Conservation (phyloP, 1,140 invertebrate genomes). For the Drosophila baimaii region DNA sequence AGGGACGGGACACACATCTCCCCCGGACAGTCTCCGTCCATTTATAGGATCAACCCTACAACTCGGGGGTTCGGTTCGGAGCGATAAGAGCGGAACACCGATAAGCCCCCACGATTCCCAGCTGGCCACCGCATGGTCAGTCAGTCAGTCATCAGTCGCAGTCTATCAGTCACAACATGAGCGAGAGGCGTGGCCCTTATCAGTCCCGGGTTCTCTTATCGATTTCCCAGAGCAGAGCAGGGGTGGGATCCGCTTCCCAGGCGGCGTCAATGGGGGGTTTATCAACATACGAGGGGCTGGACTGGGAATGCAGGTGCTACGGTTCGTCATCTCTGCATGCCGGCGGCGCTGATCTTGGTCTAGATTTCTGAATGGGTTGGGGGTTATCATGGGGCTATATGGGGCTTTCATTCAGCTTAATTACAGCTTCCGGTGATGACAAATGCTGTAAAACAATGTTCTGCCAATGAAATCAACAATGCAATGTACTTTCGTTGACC, state of each 20-base stretch:
- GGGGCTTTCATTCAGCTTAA: constrained; percentile 24
- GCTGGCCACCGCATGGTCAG: constrained; percentile 59
- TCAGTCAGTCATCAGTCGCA: constrained; percentile 28
- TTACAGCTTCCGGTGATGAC: constrained; percentile 23
- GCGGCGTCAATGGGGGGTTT: constrained; percentile 52
- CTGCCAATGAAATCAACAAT: not conserved
- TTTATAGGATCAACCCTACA: constrained; percentile 52
- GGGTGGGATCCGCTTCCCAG: constrained; percentile 27
- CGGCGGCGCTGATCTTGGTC: constrained; percentile 29
- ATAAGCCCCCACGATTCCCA: constrained; percentile 57
- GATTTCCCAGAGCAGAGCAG: not conserved
- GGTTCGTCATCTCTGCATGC: constrained; percentile 41
- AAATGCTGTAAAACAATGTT: not conserved
- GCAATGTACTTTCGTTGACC: not conserved
- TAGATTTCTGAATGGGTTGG: constrained; percentile 29
- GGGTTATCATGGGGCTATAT: constrained; percentile 36
- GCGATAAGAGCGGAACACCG: constrained; percentile 30
- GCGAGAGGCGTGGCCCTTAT: constrained; percentile 46
- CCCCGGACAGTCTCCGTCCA: constrained; percentile 45
- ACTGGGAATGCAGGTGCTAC: constrained; percentile 46
- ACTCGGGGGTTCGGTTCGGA: constrained; percentile 32
- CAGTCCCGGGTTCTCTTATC: constrained; percentile 27
- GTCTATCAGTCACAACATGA: constrained; percentile 47
- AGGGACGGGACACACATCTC: constrained; percentile 22
- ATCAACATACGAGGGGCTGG: constrained; percentile 45